Evolutionary conservation across 2,113 vertebrate genomes (phyloP).

Genomic region (Hyaena hyaena): DNA sequence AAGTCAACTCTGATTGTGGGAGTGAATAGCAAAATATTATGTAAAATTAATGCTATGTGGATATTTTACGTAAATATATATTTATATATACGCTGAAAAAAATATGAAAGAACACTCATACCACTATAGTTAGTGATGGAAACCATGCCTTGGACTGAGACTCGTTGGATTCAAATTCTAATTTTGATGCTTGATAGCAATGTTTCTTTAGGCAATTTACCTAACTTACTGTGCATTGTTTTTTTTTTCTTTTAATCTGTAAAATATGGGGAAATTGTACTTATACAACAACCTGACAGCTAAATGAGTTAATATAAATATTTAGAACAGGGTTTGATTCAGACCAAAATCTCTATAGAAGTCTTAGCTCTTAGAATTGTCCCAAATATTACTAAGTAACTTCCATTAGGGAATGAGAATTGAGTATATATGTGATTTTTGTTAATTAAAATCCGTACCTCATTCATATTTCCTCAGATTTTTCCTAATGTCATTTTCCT

Average conservation of each 20-base stretch:
- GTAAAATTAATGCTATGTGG: background rate
- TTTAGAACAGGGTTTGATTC: background rate
- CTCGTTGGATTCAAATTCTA: background rate
- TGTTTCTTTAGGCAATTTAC: background rate
- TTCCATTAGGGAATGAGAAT: background rate
- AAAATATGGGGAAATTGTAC: background rate
- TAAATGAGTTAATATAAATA: background rate
- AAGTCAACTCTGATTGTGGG: background rate
- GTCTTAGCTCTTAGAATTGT: background rate
- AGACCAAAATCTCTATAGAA: background rate
- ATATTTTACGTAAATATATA: too few relatives aligned
- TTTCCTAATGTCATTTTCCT: background rate
- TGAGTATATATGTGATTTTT: background rate
- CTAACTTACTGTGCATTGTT: background rate
- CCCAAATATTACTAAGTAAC: background rate
- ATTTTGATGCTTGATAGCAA: background rate
- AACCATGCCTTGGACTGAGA: background rate
- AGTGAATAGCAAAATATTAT: background rate
- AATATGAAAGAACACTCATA: background rate
- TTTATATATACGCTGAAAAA: background rate
- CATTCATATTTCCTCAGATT: background rate
- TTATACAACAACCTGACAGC: background rate
- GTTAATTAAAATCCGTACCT: background rate
- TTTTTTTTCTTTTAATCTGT: background rate
- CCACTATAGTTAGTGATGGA: background rate